Percentiles rank a stretch among this genome's conserved stretches.
Evolutionary conservation across 35 echinoderm and acorn worm genomes (phyloP).

Genomic region (Chiridota heheva): DNA sequence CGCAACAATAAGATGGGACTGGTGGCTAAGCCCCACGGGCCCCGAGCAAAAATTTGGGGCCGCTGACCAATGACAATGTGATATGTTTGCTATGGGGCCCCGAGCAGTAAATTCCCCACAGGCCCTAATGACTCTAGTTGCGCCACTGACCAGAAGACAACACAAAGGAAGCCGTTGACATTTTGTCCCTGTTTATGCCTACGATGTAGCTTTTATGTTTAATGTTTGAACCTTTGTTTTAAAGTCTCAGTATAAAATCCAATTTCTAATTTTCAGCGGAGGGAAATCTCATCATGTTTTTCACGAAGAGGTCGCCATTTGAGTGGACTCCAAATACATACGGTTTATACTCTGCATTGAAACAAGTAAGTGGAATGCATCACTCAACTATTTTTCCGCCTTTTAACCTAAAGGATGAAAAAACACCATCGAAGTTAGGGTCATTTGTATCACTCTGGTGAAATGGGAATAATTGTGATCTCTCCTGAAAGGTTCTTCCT

Average conservation of each 20-base stretch:
- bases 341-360: slow-evolving; percentile 42
- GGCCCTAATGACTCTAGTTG: no score
- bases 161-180: background rate
- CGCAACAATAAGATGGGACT: background rate
- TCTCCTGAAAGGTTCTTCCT: no score
- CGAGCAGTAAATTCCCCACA: no score
- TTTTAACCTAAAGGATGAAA: no score
- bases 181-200: no score
- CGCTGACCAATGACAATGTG: background rate
- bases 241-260: background rate
- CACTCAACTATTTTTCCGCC: no score
- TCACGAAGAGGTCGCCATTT: slow-evolving; percentile 60
- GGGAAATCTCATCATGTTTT: slow-evolving; percentile 58
- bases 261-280: slow-evolving; percentile 47
- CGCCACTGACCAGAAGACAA: background rate
- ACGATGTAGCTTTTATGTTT: background rate
- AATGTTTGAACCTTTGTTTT: background rate
- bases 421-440: no score
- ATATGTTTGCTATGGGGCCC: no score
- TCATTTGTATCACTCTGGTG: no score
- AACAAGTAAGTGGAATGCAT: slow-evolving; percentile 18
- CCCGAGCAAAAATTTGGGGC: background rate
- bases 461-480: no score
- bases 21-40: no score
- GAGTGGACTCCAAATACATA: slow-evolving; percentile 46